Conservation (phyloP, 2,888 invertebrate species). For the Dromius quadrimaculatus region DNA sequence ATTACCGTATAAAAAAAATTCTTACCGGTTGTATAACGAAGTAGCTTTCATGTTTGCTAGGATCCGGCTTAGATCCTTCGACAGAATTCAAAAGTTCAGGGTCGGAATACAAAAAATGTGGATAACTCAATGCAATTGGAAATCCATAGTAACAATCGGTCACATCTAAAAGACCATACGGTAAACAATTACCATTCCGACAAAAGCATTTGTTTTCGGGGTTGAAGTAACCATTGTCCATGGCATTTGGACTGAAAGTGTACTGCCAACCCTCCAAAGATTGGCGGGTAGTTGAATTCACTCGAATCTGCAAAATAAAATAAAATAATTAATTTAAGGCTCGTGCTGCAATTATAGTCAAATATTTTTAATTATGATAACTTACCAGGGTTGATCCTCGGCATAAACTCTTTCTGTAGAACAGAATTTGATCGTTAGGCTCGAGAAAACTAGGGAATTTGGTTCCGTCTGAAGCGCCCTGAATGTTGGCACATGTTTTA, state of each 20-base stretch:
- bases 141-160: slow-evolving; percentile 91
- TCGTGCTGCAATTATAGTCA: not conserved
- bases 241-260: slow-evolving; percentile 79
- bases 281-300: slow-evolving; percentile 71
- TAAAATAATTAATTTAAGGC: slow-evolving; percentile 9
- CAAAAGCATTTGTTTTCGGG: slow-evolving; percentile 89
- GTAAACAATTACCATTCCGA: slow-evolving; percentile 75
- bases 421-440: slow-evolving; percentile 77
- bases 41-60: slow-evolving; percentile 74
- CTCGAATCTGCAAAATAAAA: slow-evolving; percentile 68
- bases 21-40: slow-evolving; percentile 85
- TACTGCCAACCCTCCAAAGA: slow-evolving; percentile 80
- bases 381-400: slow-evolving; percentile 83
- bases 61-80: slow-evolving; percentile 76
- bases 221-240: slow-evolving; percentile 81
- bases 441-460: slow-evolving; percentile 82
- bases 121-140: slow-evolving; percentile 89
- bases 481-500: slow-evolving; percentile 81
- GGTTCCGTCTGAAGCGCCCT: slow-evolving; percentile 85
- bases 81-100: slow-evolving; percentile 74
- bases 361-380: slow-evolving; percentile 50
- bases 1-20: no score
- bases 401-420: slow-evolving; percentile 89
- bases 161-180: slow-evolving; percentile 83
- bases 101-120: slow-evolving; percentile 86